Evolutionary conservation across 2,797 vertebrate species (phyloP).

Genomic region (Pseudochaenichthys georgianus): DNA sequence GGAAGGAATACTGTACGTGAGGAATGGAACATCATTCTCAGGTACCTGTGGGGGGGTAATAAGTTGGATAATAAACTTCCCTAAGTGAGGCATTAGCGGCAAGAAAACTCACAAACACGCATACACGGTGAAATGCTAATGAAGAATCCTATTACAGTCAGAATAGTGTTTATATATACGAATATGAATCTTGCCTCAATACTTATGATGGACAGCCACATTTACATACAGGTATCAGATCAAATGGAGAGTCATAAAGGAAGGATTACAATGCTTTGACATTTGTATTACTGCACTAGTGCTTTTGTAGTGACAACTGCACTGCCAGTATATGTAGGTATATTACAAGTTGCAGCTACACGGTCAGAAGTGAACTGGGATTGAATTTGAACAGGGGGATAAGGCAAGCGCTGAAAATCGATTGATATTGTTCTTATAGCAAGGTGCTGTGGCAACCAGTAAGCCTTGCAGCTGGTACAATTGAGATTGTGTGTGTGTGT

Average conservation of each 20-base stretch:
- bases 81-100: slow-evolving; percentile 29
- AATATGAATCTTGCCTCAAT: slow-evolving; percentile 7
- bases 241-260: neutral
- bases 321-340: neutral
- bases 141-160: slow-evolving; percentile 43
- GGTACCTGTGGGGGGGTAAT: slow-evolving; percentile 8
- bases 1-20: neutral
- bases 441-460: slow-evolving; percentile 49
- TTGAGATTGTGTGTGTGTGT: slow-evolving; percentile 1
- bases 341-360: slow-evolving; percentile 19
- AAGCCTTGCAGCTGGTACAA: slow-evolving; percentile 55
- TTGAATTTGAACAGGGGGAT: slow-evolving; percentile 35
- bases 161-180: neutral
- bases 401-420: slow-evolving; percentile 42
- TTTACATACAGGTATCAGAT: slow-evolving; percentile 32
- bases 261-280: slow-evolving; percentile 4
- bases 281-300: slow-evolving; percentile 4
- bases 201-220: slow-evolving; percentile 16
- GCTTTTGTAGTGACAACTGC: slow-evolving; percentile 2
- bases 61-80: slow-evolving; percentile 28
- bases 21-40: neutral
- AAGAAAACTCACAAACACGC: slow-evolving; percentile 7
- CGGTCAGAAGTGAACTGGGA: slow-evolving; percentile 19
- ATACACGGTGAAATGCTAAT: slow-evolving; percentile 40
- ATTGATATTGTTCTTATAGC: slow-evolving; percentile 53